Evolutionary conservation across 2,113 vertebrate genomes (phyloP), one percentile per base, ranked within the genome.

Genomic region (Hiodon alosoides): DNA sequence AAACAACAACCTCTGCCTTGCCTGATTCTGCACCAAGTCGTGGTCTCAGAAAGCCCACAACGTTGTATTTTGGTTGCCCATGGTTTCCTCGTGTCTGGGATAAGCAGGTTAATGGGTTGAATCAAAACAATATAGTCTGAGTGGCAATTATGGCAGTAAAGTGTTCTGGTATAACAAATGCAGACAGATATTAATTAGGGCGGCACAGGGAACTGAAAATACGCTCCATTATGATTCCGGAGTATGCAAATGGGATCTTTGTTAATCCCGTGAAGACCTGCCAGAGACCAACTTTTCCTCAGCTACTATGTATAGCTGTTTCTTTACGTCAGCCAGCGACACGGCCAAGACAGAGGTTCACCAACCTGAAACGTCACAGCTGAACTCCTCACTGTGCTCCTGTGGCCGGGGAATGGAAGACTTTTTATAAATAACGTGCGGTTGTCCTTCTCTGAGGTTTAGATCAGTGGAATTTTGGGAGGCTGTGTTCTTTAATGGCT

Each of bases 381-480:
- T 92, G 87, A 89, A 89, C 81, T 94, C 91, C 89, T 92, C 92
- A 89, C 92, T 94, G 47, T 90, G 89, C 82, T 94, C 92, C 65
- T 88, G 92, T 48, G 92, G 92, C 68, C 90, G 91, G 82, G 95
- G 91, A 80, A 92, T 85, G 76, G 94, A 90, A 90, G 97, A 97
- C 81, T 94, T 95, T 93, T 98, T 98, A 92, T 99, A 99, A 94
- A 99, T 95, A 90, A 98, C 93, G 88, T 99, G 96, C 87, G 94
- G 94, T 86, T 98, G 97, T 82, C 94, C 96, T 78, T 91, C 94
- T 83, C 94, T 92, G 77, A 92, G 93, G 89, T 82, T 93, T 86
- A 94, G 91, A 81, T 94, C 87, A 85, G 89, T 90, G 84, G 93
- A 92, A 87, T 93, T 89, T 88, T 93, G 87, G 87, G 92, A 94